phyloP scores from a whole-genome alignment of 2,797 vertebrate genomes.

The Phyllotis vaccarum region DNA sequence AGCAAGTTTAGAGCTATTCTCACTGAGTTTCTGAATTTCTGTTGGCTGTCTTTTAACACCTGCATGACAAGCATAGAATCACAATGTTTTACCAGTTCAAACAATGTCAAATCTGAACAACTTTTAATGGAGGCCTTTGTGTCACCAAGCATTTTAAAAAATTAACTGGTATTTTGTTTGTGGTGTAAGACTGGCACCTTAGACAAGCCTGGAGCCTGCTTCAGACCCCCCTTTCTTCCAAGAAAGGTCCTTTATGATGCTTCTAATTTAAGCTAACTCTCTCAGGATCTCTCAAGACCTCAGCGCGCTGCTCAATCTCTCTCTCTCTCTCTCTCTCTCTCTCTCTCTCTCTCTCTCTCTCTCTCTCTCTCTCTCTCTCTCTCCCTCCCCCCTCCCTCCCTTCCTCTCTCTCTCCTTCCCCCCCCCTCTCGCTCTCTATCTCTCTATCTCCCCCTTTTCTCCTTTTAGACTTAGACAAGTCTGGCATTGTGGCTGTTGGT shows the following conservation, averaged over 20 bases:
- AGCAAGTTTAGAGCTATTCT: neutral
- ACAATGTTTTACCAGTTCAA: neutral
- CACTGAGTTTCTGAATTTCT: neutral
- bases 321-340: neutral
- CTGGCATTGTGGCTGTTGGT: neutral
- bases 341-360: no score
- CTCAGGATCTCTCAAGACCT: conserved; percentile 21
- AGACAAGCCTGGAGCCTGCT: neutral
- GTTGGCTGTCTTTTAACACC: neutral
- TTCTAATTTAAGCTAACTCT: neutral
- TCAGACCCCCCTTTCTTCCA: neutral
- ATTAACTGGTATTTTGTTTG: neutral
- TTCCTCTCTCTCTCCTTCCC: neutral
- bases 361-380: neutral
- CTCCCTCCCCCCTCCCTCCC: neutral
- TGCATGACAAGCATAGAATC: neutral
- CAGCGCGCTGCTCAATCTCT: neutral
- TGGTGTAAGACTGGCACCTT: neutral
- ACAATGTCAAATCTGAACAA: neutral
- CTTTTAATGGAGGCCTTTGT: neutral
- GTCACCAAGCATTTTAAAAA: neutral
- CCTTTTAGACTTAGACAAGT: neutral
- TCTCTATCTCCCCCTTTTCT: no score
- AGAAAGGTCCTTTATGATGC: neutral
- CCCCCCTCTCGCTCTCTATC: no score